Evolutionary conservation across 2,888 invertebrate species (phyloP), one percentile per base, ranked within the genome.

Genomic region (Elegia similella): DNA sequence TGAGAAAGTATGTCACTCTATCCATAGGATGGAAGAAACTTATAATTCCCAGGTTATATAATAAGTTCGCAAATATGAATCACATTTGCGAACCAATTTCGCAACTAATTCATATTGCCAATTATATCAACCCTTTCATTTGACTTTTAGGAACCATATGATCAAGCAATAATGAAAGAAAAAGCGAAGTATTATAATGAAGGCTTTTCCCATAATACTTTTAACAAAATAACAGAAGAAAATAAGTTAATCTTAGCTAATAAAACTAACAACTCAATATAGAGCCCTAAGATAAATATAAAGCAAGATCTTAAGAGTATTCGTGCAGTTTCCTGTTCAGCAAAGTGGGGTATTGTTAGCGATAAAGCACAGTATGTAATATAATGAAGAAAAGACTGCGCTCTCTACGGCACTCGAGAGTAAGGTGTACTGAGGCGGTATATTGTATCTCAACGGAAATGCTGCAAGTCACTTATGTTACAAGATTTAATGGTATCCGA

Each of bases 321-420:
- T 46, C 46, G 23, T 17, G n/a, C 13, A 8, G 13, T 12, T 47
- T 7, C 7, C 30, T 38, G 13, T 30, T 47, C 30, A 47, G 46
- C 29, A n/a, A 47, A 30, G 47, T 13, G 47, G 29, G 13, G 29
- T 47, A 46, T 44, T 29, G 47, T 47, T n/a, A 47, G 47, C n/a
- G 13, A 30, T 12, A 47, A 13, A 47, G 13, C 17, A 44, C 16
- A 44, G 44, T 44, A 13, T 47, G 7, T 13, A 30, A 47, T 29
- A 47, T 47, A 30, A 47, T 47, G 30, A 47, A 47, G 30, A 30
- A 15, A 29, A 46, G 46, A 46, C 12, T n/a, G n/a, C 46, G 23
- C 46, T 46, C 12, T 23, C 23, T 10, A 2, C 10, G 38, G 38
- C 5, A 38, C n/a, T 38, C n/a, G 2, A 38, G 38, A 38, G n/a